Base-by-base conservation (phyloP, 2,888 invertebrate genomes). In the Drosophila nigricruria region DNA sequence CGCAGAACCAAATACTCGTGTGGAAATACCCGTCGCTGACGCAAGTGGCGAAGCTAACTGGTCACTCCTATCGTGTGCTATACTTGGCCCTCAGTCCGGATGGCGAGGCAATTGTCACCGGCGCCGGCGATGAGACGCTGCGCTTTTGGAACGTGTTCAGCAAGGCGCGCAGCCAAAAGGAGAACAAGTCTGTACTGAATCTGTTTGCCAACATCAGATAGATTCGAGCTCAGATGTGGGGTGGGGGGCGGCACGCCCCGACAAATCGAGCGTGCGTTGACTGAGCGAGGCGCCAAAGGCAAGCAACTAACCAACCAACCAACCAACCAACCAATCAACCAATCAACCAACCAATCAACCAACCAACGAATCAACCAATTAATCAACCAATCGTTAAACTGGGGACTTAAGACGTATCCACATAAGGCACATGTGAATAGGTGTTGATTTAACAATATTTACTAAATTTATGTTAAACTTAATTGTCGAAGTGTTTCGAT, bases 111-210 rank as follows among this genome's bases (percentile, higher is more conserved):
- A 99, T 99, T 77, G 99, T 99, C 0, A 99, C 99, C 0, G 99
- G 99, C 30, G 99, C 99, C 1, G 99, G 99, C 0, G 99, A 99
- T 93, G 99, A 99, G 92, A 99, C 99, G 0, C 94, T 99, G 6
- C 94, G 99, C 9, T 99, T 99, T 93, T 99, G 99, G 99, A 99
- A 99, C 94, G 98, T 99, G 0, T 99, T 99, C 94, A 98, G 98
- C 91, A 99, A 99, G 94, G 98, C 98, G 18, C 95, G 98, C 40
- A 98, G 98, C 66, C 97, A 97, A 91, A 97, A 97, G 92, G 98
- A 98, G 92, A 97, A 97, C 84, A 97, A 98, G 93, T 98, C 98
- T 73, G 97, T 98, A 59, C 94, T 98, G 65, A 98, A 98, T 93
- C 94, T 98, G 30, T 98, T 98, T 93, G 97, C 98, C 47, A 97